Evolutionary conservation across 2,888 invertebrate genomes (phyloP), one percentile per base, ranked within the genome.

Genomic region (Glyphotaelius pellucidus): DNA sequence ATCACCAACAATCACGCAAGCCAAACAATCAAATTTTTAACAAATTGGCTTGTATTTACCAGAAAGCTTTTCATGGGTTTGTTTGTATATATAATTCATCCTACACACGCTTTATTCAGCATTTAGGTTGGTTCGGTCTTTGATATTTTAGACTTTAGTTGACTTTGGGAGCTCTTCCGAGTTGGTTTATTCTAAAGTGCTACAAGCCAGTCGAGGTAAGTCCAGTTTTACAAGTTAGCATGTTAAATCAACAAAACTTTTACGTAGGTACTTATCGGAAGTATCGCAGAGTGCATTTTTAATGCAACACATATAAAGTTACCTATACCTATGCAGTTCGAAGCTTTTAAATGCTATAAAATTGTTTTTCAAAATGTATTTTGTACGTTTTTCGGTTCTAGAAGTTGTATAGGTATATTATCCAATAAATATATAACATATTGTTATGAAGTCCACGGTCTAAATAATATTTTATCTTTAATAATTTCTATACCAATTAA

Each of bases 181-280:
- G 86, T 42, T 42, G 86, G 86, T 19, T 86, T 30, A 25, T 35
- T 86, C 86, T 25, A 14, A 14, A 35, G 83, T 35, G 83, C 67
- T 67, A 67, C 25, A 67, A 67, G 47, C 86, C 30, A 42, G n/a
- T 42, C 14, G 86, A 32, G 86, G 86, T 86, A 42, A 86, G 86
- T 83, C 25, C 67, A 1, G 25, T 67, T 67, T 25, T 67, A 25
- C 25, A 67, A 67, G 7, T 67, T 25, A 67, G 14, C 14, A 52
- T 67, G 19, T 19, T 67, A 67, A 25, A 25, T 25, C 67, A 67
- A 67, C 67, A 67, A n/a, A 25, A 67, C 25, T n/a, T 67, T 67
- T 25, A 67, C 25, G 25, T 67, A 15, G 47, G 15, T 47, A 3
- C 47, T 15, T 47, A 67, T 7, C 67, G 2, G 67, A 25, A 67